Base-by-base conservation (phyloP, 2,797 vertebrate species). In the Anabas testudineus region DNA sequence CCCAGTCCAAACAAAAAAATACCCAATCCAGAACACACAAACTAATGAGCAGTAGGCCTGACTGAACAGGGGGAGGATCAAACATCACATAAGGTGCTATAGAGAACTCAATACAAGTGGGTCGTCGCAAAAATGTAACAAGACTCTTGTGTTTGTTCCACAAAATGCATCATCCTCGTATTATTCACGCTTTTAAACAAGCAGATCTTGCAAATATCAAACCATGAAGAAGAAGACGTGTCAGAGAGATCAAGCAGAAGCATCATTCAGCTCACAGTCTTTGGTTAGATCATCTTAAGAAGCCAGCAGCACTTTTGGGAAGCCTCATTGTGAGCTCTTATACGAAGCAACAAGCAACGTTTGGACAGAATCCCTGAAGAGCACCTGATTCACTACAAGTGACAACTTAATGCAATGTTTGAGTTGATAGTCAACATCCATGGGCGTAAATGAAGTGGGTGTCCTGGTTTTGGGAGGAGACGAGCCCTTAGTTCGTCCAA, bases 321-420 rank as follows among this genome's bases (percentile, higher is more conserved):
- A 60, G 77, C 73, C 56, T 66, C 55, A n/a, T 7, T 47, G 39
- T 47, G 62, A 69, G 72, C 34, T 60, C 52, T 65, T 15, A 36
- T 9, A 32, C 42, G 57, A 78, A 67, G 57, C 1, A 7, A 42
- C 16, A 16, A 69, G 65, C 77, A 58, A 78, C 53, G 53, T 69
- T 52, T 77, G 81, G 70, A 83, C 71, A 85, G 68, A 77, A 82
- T 91, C 86, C 89, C 89, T 91, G 90, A 87, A 86, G 72, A 86
- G 74, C 81, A 81, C 73, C 71, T 55, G 71, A 49, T 72, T 68
- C 62, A 55, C 66, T 45, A 70, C 72, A 74, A 57, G 77, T 74
- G 81, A 78, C 36, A 1, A 47, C 36, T 55, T 58, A 73, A 80
- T 68, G 62, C 64, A 56, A 65, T 9, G 53, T 61, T 62, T 46